Evolutionary conservation across 2,888 invertebrate genomes (phyloP), one percentile per base, ranked within the genome.

Genomic region (Plutella xylostella): DNA sequence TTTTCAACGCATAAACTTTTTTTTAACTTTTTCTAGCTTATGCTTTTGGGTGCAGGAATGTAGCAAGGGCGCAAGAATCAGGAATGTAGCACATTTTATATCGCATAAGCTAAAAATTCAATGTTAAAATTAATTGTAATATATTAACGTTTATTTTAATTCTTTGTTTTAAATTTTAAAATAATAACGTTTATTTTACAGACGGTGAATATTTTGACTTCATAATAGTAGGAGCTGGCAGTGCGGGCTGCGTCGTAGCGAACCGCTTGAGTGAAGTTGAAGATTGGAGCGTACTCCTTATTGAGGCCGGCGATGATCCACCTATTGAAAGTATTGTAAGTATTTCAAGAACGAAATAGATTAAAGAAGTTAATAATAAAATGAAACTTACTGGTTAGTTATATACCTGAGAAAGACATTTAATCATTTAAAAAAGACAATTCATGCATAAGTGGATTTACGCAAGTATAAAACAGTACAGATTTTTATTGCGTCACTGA

Each of bases 181-280:
- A n/a, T n/a, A n/a, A n/a, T n/a, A n/a, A n/a, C n/a, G 3, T 21
- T 34, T 19, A 6, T n/a, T 17, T 56, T 57, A 12, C 49, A 66
- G 67, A 56, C 53, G 42, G 14, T 28, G 51, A 55, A 33, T 37
- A n/a, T 12, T 65, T 60, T 44, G 58, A 68, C 49, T 63, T 67
- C 38, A 65, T 68, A 30, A 55, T 68, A 19, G 55, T 65, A 1
- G 67, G 67, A 7, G 65, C 58, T 1, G 68, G 68, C 0, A 56
- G 63, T 3, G 59, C 66, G 11, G 67, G 67, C 3, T 55, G 65
- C 19, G 63, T 65, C 1, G 45, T 66, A 4, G 62, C 68, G 4
- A 66, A 63, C 42, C 54, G 67, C 42, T 48, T 68, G 2, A 63
- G 61, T 43, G 65, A 63, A 51, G 46, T 56, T 4, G 20, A 43